phyloP scores from a whole-genome alignment of 2,797 vertebrate species.

The Dallia pectoralis region DNA sequence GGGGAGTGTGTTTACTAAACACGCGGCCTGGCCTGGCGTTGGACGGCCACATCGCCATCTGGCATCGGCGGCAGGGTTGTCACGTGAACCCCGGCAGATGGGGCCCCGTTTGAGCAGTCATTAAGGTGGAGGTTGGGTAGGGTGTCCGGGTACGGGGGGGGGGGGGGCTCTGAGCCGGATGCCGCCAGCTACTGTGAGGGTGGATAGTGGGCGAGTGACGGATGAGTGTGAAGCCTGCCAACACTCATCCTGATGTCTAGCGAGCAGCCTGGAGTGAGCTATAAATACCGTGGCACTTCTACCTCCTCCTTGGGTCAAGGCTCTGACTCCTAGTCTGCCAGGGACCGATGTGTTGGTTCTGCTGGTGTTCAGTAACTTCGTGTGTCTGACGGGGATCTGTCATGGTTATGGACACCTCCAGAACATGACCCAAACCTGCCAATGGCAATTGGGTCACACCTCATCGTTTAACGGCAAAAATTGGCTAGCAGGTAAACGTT shows the following conservation, averaged over 20 bases:
- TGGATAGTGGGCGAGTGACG: neutral
- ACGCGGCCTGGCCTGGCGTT: neutral
- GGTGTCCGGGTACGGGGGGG: neutral
- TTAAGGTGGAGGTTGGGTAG: neutral
- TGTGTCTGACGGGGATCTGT: neutral
- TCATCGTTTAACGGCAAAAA: neutral
- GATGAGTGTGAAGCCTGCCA: neutral
- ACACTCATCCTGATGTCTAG: neutral
- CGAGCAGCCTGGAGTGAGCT: neutral
- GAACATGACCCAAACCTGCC: neutral
- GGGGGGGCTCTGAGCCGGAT: neutral
- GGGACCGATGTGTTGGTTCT: neutral
- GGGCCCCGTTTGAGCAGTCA: neutral
- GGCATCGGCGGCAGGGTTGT: neutral
- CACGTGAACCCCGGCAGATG: no score
- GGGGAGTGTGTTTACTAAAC: neutral
- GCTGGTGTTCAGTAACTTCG: neutral
- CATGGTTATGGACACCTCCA: neutral
- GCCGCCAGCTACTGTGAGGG: neutral
- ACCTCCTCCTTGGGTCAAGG: neutral
- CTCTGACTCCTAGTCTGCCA: neutral
- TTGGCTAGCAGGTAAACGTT: neutral
- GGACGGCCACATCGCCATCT: neutral
- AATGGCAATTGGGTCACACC: neutral
- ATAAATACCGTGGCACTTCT: neutral